These are phyloP conservation scores for Ascidia mentula DNA, from an alignment of 23 tunicate species.

Conservation along the genomic window DNA sequence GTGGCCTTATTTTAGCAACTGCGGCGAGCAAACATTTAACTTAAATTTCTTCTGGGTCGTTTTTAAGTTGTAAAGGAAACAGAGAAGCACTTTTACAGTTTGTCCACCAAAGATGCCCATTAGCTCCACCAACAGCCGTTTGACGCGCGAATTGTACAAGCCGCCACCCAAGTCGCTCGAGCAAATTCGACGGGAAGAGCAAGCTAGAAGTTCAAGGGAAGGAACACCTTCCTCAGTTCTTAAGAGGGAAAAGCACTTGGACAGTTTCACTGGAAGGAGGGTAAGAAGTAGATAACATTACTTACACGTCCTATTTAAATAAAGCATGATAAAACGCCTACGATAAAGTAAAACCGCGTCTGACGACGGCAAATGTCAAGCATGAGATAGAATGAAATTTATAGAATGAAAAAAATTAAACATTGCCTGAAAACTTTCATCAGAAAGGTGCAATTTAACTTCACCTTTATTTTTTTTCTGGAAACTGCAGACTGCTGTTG, in stretches of 20 bases:
- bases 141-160: conserved; percentile 57
- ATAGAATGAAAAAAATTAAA: too few relatives aligned
- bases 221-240: conserved; percentile 16
- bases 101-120: conserved; percentile 58
- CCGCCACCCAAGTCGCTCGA: conserved; percentile 83
- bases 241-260: conserved; percentile 39
- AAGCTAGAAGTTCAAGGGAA: background rate
- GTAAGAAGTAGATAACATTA: conserved; percentile 15
- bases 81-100: too few relatives aligned
- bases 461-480: background rate
- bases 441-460: background rate
- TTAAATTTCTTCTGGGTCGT: too few relatives aligned
- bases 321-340: too few relatives aligned
- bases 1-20: too few relatives aligned
- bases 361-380: too few relatives aligned
- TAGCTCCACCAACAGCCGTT: conserved; percentile 60
- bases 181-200: conserved; percentile 43
- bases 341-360: too few relatives aligned
- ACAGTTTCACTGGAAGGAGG: conserved; percentile 5
- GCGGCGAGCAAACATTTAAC: too few relatives aligned
- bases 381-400: too few relatives aligned
- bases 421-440: background rate
- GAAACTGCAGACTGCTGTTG: conserved; percentile 47
- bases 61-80: too few relatives aligned
- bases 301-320: too few relatives aligned